Evolutionary conservation across 1,140 invertebrate genomes (phyloP), one percentile per base, ranked within the genome.

Genomic region (Bathynomus jamesi): DNA sequence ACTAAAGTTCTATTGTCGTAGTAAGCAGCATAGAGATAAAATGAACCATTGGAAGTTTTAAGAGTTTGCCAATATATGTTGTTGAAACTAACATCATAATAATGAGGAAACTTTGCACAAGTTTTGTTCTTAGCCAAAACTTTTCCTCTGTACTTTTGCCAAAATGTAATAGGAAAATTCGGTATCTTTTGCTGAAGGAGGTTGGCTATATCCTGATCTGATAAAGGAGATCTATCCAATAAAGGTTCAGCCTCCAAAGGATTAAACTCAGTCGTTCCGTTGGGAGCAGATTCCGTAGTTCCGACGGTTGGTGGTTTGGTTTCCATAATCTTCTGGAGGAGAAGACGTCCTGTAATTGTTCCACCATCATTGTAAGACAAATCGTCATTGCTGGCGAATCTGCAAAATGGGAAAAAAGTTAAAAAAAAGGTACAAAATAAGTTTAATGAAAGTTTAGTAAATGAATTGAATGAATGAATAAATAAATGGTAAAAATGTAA

Each of bases 21-120:
- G 81, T 94, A 96, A 13, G 94, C 93, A 0, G 91, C 92, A 79
- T 91, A 95, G 1, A 96, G 81, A 77, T 94, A 92, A 79, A 95
- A 94, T 0, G 92, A 92, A 0, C 92, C 92, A 77, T 94, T 91
- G 29, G 85, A 87, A 0, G 90, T 89, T 72, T 86, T 85, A 76
- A 94, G 77, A 11, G 88, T 91, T 81, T 96, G 92, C 80, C 82
- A 82, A 72, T 82, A 82, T 7, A 92, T 87, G 80, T 96, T 95
- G 82, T 94, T 94, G 84, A 93, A 95, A 80, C 61, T 25, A 0
- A 76, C 60, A 75, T 94, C 92, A 80, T 90, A 93, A 63, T 95
- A 88, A 62, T 87, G 91, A 0, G 94, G 93, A 79, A 92, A 94
- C 74, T 85, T 84, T 69, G 89, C 89, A 81, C 91, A 94, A 65